Conservation (phyloP, 2,797 vertebrate genomes). For the Macropus fuliginosus region DNA sequence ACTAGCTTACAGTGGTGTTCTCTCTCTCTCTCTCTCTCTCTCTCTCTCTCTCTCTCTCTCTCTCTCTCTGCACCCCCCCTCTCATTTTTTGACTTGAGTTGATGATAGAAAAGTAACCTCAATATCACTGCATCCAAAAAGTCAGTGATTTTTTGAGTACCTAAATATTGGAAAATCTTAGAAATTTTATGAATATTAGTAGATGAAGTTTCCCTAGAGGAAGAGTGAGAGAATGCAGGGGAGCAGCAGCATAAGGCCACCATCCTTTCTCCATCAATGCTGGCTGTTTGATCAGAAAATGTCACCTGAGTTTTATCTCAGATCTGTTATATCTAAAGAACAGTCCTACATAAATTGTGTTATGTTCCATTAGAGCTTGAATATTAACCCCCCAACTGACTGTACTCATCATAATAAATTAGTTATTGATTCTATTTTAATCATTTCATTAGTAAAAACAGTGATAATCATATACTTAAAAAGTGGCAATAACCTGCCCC, state of each 20-base stretch:
- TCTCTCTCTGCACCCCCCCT: too few species aligned
- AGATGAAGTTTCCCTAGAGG: background rate
- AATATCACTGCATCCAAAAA: background rate
- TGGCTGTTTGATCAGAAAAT: background rate
- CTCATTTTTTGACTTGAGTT: background rate
- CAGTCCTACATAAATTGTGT: background rate
- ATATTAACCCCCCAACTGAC: background rate
- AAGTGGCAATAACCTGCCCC: background rate
- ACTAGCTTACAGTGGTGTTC: accelerated
- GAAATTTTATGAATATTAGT: background rate
- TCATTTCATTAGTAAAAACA: background rate
- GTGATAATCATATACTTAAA: background rate
- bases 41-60: too few species aligned
- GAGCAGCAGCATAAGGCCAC: background rate
- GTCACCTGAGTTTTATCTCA: background rate
- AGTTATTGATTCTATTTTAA: background rate
- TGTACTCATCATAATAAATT: background rate
- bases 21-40: background rate
- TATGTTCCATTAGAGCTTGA: background rate
- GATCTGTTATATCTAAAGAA: background rate
- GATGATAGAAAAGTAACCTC: background rate
- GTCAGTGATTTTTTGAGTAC: background rate
- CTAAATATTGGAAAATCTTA: background rate
- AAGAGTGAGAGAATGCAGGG: background rate
- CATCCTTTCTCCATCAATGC: background rate